Percentiles rank a stretch among this genome's conserved stretches.
These are phyloP conservation scores for Drosophila aff. DNA, from an alignment of 1,140 invertebrate species.

Conservation along the genomic window DNA sequence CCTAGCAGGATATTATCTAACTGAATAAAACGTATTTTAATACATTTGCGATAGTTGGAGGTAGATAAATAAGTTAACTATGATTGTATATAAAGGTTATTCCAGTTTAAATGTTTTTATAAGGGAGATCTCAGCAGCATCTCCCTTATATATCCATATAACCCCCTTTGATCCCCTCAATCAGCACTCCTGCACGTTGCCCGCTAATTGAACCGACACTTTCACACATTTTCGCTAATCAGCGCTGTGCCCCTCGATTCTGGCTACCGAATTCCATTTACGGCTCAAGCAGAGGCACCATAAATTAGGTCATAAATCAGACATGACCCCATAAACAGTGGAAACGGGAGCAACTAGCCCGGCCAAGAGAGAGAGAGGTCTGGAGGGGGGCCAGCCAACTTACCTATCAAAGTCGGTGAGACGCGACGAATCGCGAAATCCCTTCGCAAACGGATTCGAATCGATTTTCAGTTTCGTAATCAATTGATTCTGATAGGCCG, in stretches of 20 bases:
- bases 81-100: background rate
- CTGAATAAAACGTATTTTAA: background rate
- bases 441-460: slow-evolving; percentile 98
- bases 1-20: background rate
- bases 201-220: slow-evolving; percentile 59
- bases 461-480: slow-evolving; percentile 98
- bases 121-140: background rate
- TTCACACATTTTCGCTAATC: slow-evolving; percentile 81
- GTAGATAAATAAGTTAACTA: too few relatives aligned
- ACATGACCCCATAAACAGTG: slow-evolving; percentile 50
- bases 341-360: slow-evolving; percentile 44
- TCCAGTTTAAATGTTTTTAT: background rate
- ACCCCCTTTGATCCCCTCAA: background rate
- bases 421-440: slow-evolving; percentile 96
- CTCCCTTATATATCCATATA: background rate
- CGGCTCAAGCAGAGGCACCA: slow-evolving; percentile 46
- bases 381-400: slow-evolving; percentile 27
- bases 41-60: background rate
- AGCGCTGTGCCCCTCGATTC: slow-evolving; percentile 20
- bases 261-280: slow-evolving; percentile 67
- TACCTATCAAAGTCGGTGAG: slow-evolving; percentile 95
- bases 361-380: background rate
- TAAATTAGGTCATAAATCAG: slow-evolving; percentile 63
- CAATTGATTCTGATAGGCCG: slow-evolving; percentile 99
- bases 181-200: slow-evolving; percentile 34